A percentile compares a stretch with the other conserved stretches of the same genome.
phyloP scores from a whole-genome alignment of 2,888 invertebrate genomes.

The Coenonympha glycerion region DNA sequence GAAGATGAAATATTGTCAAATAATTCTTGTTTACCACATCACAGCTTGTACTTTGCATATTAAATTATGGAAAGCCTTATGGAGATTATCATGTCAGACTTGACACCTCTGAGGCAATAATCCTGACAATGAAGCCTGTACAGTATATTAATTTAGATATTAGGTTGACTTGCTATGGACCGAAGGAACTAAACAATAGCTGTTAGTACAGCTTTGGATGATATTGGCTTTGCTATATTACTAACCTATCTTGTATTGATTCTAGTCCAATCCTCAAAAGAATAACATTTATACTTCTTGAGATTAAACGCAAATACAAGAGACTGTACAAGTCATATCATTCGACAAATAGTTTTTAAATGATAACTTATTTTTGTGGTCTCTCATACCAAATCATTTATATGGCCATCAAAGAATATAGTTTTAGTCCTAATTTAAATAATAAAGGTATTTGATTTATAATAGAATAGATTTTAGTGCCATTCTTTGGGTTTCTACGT shows the following conservation, averaged over 20 bases:
- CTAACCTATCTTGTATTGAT: slow-evolving; percentile 4
- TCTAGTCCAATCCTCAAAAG: too few species aligned
- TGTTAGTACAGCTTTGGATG: slow-evolving; percentile 9
- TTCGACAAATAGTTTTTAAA: too few species aligned
- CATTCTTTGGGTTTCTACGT: too few species aligned
- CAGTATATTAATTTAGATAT: slow-evolving; percentile 42
- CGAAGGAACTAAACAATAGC: slow-evolving; percentile 16
- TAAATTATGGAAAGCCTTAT: slow-evolving; percentile 25
- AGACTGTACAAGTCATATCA: too few species aligned
- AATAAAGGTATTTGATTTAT: too few species aligned
- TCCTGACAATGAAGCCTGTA: slow-evolving; percentile 39
- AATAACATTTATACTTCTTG: too few species aligned
- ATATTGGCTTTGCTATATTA: slow-evolving; percentile 11
- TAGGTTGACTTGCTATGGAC: slow-evolving; percentile 29
- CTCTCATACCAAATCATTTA: too few species aligned
- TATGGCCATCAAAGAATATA: too few species aligned
- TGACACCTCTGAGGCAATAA: slow-evolving; percentile 38
- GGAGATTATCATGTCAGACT: slow-evolving; percentile 35
- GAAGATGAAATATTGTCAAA: slow-evolving; percentile 4
- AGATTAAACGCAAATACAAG: too few species aligned
- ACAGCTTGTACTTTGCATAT: slow-evolving; percentile 25
- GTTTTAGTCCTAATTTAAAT: too few species aligned
- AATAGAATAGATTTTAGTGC: too few species aligned
- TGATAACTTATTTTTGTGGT: too few species aligned
- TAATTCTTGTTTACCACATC: slow-evolving; percentile 13